Percentiles rank a stretch among this genome's conserved stretches.
Evolutionary conservation across 2,113 vertebrate genomes (phyloP).

Genomic region (Zosterops borbonicus): DNA sequence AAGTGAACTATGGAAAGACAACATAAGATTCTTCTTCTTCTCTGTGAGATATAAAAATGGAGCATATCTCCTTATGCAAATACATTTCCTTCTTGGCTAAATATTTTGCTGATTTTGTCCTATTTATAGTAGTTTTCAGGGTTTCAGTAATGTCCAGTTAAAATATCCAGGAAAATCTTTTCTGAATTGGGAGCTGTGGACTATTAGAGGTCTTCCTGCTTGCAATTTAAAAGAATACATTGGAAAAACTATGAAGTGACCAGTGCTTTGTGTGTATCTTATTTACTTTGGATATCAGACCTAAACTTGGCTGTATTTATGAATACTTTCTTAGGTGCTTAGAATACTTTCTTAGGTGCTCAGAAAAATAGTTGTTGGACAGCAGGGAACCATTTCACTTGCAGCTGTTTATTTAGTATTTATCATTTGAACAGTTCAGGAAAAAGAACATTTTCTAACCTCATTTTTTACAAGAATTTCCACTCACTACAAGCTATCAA

Average conservation of each 20-base stretch:
- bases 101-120: neutral
- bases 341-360: slow-evolving; percentile 23
- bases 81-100: neutral
- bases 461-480: slow-evolving; percentile 30
- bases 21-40: neutral
- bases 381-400: slow-evolving; percentile 26
- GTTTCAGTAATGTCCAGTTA: neutral
- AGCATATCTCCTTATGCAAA: neutral
- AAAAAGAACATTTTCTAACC: slow-evolving; percentile 28
- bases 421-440: slow-evolving; percentile 42
- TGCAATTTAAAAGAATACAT: neutral
- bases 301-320: neutral
- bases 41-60: neutral
- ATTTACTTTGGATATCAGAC: slow-evolving; percentile 14
- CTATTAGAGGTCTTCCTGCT: neutral
- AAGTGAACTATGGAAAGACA: neutral
- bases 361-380: slow-evolving; percentile 22
- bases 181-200: neutral
- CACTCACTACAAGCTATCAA: slow-evolving; percentile 33
- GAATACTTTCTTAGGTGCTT: slow-evolving; percentile 8
- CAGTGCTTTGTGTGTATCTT: neutral
- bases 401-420: slow-evolving; percentile 40
- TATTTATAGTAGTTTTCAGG: neutral
- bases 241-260: neutral
- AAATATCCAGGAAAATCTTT: neutral